A percentile compares a stretch with the other conserved stretches of the same genome.
These are phyloP conservation scores for Megamerina dolium DNA, from an alignment of 2,888 invertebrate species.

Conservation along the genomic window DNA sequence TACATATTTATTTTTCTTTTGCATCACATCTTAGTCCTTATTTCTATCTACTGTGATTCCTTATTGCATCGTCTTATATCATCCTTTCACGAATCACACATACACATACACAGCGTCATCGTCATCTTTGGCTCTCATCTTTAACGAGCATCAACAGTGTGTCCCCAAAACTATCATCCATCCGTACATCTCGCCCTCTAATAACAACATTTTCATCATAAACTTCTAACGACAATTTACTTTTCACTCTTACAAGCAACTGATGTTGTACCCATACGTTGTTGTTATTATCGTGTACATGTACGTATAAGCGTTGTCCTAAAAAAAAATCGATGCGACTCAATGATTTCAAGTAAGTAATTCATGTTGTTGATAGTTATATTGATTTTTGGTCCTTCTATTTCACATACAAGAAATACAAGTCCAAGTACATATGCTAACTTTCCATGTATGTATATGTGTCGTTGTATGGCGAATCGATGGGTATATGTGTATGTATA, in stretches of 20 bases:
- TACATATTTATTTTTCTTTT: too few relatives aligned
- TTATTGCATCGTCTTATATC: not conserved
- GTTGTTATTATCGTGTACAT: not conserved
- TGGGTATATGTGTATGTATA: not conserved
- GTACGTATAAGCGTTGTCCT: slow-evolving; percentile 10
- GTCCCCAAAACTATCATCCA: too few relatives aligned
- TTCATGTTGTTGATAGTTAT: not conserved
- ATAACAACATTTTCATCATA: not conserved
- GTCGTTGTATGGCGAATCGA: not conserved
- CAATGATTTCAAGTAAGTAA: slow-evolving; percentile 17
- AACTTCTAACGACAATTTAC: not conserved
- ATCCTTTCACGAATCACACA: too few relatives aligned
- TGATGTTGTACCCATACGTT: not conserved
- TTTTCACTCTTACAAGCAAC: not conserved
- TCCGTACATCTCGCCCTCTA: too few relatives aligned
- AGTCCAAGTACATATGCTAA: not conserved
- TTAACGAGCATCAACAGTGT: too few relatives aligned
- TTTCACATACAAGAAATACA: too few relatives aligned
- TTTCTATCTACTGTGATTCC: not conserved
- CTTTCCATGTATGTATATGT: too few relatives aligned
- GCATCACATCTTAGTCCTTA: not conserved
- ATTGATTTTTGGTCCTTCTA: not conserved
- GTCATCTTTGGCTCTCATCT: too few relatives aligned
- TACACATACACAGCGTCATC: too few relatives aligned
- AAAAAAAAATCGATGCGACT: slow-evolving; percentile 27